A percentile compares a stretch with the other conserved stretches of the same genome.
Evolutionary conservation across 2,113 vertebrate genomes (phyloP).

Genomic region (Parus major): DNA sequence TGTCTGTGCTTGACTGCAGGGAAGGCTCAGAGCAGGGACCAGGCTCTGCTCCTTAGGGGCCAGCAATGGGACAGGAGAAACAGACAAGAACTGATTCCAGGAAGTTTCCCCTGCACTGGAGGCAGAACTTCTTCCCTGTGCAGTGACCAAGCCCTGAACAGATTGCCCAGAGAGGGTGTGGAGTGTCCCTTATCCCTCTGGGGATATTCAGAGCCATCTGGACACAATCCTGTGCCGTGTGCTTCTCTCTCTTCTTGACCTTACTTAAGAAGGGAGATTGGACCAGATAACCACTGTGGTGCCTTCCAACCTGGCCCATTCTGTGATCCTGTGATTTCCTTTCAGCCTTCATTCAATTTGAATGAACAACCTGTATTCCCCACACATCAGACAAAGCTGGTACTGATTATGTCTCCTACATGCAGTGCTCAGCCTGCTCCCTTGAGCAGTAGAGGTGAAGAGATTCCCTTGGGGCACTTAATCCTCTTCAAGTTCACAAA

Average conservation of each 20-base stretch:
- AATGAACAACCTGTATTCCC: not conserved
- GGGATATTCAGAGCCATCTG: not conserved
- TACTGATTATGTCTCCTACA: not conserved
- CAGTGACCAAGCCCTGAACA: accelerated
- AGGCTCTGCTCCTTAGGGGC: not conserved
- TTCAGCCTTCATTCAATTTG: not conserved
- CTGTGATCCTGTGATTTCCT: not conserved
- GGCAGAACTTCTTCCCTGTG: not conserved
- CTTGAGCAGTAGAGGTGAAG: not conserved
- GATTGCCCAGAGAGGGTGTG: not conserved
- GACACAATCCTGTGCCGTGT: not conserved
- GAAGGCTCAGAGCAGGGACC: not conserved
- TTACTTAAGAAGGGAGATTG: not conserved
- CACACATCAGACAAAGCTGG: not conserved
- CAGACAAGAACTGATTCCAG: accelerated
- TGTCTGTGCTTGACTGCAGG: not conserved
- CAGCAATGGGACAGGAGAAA: not conserved
- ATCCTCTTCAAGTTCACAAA: not conserved
- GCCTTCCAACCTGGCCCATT: not conserved
- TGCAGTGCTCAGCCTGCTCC: not conserved
- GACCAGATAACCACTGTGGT: not conserved
- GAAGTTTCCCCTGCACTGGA: accelerated
- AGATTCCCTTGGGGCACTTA: not conserved
- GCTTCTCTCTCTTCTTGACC: not conserved
- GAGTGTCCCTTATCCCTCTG: not conserved